Percentiles rank a stretch among this genome's conserved stretches.
These are phyloP conservation scores for Plecotus auritus DNA, from an alignment of 2,113 vertebrate species.

Conservation along the genomic window DNA sequence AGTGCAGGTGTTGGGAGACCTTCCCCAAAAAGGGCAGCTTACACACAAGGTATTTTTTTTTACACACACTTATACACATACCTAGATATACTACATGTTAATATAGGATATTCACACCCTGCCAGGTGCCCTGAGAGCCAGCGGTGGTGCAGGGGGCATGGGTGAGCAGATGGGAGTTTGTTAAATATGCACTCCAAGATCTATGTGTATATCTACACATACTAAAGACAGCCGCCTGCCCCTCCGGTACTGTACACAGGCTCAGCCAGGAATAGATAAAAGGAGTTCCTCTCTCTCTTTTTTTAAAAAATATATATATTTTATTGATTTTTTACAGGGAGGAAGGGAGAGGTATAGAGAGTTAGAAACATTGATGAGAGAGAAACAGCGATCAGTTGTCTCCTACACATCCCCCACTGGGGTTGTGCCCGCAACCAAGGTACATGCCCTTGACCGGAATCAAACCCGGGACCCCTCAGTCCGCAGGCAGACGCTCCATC, in stretches of 20 bases:
- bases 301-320: too few species aligned
- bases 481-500: too few species aligned
- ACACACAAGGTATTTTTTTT: constrained; percentile 83
- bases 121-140: constrained; percentile 68
- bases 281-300: not conserved
- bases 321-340: too few species aligned
- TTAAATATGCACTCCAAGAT: constrained; percentile 83
- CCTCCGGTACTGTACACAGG: constrained; percentile 43
- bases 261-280: not conserved
- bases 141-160: constrained; percentile 61
- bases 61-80: constrained; percentile 87
- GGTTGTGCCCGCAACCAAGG: too few species aligned
- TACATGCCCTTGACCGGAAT: too few species aligned
- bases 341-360: too few species aligned
- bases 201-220: constrained; percentile 86
- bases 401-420: too few species aligned
- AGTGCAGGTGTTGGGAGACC: not conserved
- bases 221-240: constrained; percentile 63
- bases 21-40: constrained; percentile 66
- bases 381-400: too few species aligned
- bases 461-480: too few species aligned
- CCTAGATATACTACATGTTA: constrained; percentile 87
- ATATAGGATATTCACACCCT: constrained; percentile 85
- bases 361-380: too few species aligned
- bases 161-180: constrained; percentile 77